A percentile compares a stretch with the other conserved stretches of the same genome.
Evolutionary conservation across 2,888 invertebrate species (phyloP).

Genomic region (Agrilus cyanescens): DNA sequence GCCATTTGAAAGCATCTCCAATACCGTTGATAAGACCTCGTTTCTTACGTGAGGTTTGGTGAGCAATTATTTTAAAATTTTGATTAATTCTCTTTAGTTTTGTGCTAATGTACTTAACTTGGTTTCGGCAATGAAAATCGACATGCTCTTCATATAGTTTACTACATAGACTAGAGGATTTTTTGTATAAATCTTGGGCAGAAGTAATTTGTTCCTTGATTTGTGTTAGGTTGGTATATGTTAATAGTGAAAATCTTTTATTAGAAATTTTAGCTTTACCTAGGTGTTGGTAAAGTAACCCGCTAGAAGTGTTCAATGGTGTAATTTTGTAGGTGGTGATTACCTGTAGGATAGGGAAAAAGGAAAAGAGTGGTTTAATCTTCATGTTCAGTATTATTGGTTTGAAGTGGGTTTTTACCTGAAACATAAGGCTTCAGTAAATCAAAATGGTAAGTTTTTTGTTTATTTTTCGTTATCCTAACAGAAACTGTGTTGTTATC

Average conservation of each 20-base stretch:
- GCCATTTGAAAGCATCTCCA: no score
- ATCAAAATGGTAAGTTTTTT: slow-evolving; percentile 1
- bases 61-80: background rate
- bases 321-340: background rate
- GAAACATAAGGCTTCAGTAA: no score
- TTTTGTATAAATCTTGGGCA: background rate
- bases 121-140: background rate
- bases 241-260: background rate
- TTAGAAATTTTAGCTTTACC: background rate
- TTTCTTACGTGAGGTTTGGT: background rate
- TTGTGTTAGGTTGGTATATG: background rate
- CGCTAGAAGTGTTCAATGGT: background rate
- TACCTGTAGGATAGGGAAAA: background rate
- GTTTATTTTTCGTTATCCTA: no score
- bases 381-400: no score
- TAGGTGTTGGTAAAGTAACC: background rate
- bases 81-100: background rate
- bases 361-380: no score
- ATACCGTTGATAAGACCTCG: no score
- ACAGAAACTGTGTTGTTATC: slow-evolving; percentile 4
- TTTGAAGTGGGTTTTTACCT: no score
- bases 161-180: background rate
- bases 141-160: background rate
- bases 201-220: background rate
- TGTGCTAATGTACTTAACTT: background rate